Conservation (phyloP, 2,113 vertebrate genomes). For the Glaucomys volans region DNA sequence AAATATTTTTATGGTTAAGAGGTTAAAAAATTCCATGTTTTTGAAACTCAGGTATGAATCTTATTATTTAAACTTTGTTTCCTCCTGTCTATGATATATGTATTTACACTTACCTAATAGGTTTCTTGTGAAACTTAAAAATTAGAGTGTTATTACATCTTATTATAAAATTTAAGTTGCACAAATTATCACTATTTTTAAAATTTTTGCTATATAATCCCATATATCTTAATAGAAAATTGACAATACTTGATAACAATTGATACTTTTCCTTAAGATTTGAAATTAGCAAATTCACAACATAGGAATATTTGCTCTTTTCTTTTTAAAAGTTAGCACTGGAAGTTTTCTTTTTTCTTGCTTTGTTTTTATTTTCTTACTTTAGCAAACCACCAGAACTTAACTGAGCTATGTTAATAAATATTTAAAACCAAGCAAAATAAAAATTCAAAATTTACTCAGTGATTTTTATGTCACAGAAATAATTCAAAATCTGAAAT, state of each 20-base stretch:
- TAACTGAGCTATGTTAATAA: background rate
- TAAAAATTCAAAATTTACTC: constrained; percentile 47
- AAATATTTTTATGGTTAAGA: background rate
- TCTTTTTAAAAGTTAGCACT: background rate
- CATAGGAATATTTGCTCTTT: background rate
- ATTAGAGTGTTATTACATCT: background rate
- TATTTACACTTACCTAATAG: background rate
- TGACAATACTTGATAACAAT: background rate
- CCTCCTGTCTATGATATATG: background rate
- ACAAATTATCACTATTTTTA: background rate
- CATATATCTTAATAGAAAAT: constrained; percentile 6
- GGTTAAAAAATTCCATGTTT: background rate
- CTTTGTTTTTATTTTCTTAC: background rate
- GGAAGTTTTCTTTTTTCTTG: background rate
- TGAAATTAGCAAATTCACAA: background rate
- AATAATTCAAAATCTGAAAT: background rate
- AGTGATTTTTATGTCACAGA: background rate
- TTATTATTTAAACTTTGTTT: constrained; percentile 18
- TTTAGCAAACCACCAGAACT: background rate
- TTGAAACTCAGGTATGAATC: background rate
- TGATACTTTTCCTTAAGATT: background rate
- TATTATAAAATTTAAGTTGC: background rate
- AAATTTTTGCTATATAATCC: background rate
- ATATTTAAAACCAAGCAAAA: constrained; percentile 26
- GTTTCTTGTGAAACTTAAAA: constrained; percentile 14